phyloP scores from a whole-genome alignment of 2,113 vertebrate species.

The Dicentrarchus labrax region DNA sequence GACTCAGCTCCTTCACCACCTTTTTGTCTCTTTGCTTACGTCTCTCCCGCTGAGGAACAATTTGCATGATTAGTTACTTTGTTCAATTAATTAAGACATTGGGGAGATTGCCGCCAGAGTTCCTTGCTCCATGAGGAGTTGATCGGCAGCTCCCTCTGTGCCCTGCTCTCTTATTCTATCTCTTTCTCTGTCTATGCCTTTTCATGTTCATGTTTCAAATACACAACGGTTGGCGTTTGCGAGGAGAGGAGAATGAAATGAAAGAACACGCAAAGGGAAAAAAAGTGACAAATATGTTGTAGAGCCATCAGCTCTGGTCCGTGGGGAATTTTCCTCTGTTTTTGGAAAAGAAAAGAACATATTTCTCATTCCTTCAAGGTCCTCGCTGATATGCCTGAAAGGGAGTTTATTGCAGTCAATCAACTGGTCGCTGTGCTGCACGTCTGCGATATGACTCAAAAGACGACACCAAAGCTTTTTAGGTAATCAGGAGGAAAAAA shows the following conservation, averaged over 20 bases:
- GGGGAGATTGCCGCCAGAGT: conserved; percentile 49
- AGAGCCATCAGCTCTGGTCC: conserved; percentile 31
- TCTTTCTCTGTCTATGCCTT: conserved; percentile 20
- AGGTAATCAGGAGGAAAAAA: conserved; percentile 28
- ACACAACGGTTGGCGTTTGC: conserved; percentile 16
- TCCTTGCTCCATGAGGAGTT: conserved; percentile 36
- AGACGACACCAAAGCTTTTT: conserved; percentile 31
- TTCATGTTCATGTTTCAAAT: conserved; percentile 63
- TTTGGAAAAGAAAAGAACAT: conserved; percentile 24
- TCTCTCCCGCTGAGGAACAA: conserved; percentile 28
- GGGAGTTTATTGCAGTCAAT: conserved; percentile 56
- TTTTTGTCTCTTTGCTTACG: conserved; percentile 3
- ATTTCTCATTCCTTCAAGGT: conserved; percentile 55
- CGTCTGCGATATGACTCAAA: conserved; percentile 32
- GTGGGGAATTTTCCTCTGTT: conserved; percentile 25
- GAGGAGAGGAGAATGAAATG: conserved; percentile 30
- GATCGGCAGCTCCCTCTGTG: conserved; percentile 52
- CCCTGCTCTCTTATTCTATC: not conserved
- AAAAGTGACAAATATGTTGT: conserved; percentile 40
- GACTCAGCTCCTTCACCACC: conserved; percentile 5
- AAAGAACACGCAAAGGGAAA: not conserved
- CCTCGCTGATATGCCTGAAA: conserved; percentile 27
- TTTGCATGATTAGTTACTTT: conserved; percentile 71
- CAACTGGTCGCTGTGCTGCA: conserved; percentile 34
- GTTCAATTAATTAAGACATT: conserved; percentile 68